phyloP scores from a whole-genome alignment of 2,113 vertebrate species.

The Anolis sagrei region DNA sequence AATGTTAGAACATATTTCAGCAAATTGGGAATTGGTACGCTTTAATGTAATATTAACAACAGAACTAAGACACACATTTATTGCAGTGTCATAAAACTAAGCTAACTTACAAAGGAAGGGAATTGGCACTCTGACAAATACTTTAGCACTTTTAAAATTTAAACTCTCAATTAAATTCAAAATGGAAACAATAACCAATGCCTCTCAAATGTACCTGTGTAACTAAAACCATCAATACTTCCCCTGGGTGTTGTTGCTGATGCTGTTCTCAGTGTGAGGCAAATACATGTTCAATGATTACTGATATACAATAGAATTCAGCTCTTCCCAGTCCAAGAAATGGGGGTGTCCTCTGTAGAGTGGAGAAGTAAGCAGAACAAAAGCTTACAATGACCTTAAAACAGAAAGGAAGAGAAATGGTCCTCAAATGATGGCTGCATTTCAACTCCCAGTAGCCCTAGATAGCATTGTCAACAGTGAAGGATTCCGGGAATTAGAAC shows the following conservation, averaged over 20 bases:
- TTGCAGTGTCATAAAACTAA: slow-evolving; percentile 42
- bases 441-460: no score
- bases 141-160: slow-evolving; percentile 40
- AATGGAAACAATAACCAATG: neutral
- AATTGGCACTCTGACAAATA: slow-evolving; percentile 40
- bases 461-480: no score
- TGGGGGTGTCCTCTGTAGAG: neutral
- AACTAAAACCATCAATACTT: neutral
- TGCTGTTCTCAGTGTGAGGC: neutral
- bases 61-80: slow-evolving; percentile 40
- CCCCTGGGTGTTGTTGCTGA: neutral
- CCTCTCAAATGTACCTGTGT: neutral
- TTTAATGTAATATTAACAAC: slow-evolving; percentile 64
- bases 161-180: slow-evolving; percentile 45
- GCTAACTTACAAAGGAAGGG: slow-evolving; percentile 42
- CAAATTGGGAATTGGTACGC: slow-evolving; percentile 48
- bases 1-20: slow-evolving; percentile 56
- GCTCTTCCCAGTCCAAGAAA: neutral
- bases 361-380: no score
- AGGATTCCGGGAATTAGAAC: no score
- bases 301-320: neutral
- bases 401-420: no score
- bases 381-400: no score
- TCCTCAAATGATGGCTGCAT: no score
- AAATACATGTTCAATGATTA: neutral